Evolutionary conservation across 2,888 invertebrate genomes (phyloP).

Genomic region (Operophtera brumata): DNA sequence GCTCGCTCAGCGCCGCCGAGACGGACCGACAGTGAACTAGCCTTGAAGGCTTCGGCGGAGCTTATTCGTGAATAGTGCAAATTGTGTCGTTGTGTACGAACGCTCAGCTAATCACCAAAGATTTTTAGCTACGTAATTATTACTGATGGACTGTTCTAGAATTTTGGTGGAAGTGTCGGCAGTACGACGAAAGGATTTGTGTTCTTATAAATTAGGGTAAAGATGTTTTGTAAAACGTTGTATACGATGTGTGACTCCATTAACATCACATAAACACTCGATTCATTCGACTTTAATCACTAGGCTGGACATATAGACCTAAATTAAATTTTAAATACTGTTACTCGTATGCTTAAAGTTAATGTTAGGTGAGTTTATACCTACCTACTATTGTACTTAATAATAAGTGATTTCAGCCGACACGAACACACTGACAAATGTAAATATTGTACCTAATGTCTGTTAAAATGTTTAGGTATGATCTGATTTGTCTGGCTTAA

Average conservation of each 20-base stretch:
- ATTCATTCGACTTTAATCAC: slow-evolving; percentile 61
- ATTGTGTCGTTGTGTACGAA: slow-evolving; percentile 39
- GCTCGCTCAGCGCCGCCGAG: slow-evolving; percentile 76
- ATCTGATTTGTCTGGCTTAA: slow-evolving; percentile 30
- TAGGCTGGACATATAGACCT: slow-evolving; percentile 70
- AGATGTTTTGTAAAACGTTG: slow-evolving; percentile 77
- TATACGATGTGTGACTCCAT: slow-evolving; percentile 78
- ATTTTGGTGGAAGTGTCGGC: slow-evolving; percentile 31
- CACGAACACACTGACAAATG: slow-evolving; percentile 65
- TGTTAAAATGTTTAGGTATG: slow-evolving; percentile 38
- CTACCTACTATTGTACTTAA: slow-evolving; percentile 59
- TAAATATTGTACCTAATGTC: slow-evolving; percentile 56
- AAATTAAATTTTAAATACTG: slow-evolving; percentile 77
- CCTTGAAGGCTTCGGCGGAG: slow-evolving; percentile 59
- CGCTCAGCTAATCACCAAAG: slow-evolving; percentile 48
- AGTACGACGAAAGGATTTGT: slow-evolving; percentile 41
- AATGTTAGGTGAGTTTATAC: slow-evolving; percentile 76
- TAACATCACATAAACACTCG: slow-evolving; percentile 64
- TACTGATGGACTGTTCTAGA: not conserved
- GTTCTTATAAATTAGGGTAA: slow-evolving; percentile 62
- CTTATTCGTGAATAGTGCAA: slow-evolving; percentile 45
- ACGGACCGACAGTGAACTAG: slow-evolving; percentile 65
- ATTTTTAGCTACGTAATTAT: slow-evolving; percentile 28
- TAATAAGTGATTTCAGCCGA: slow-evolving; percentile 67
- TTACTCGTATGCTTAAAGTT: slow-evolving; percentile 77